phyloP scores from a whole-genome alignment of 2,888 invertebrate species.

The Heteromurus nitidus region DNA sequence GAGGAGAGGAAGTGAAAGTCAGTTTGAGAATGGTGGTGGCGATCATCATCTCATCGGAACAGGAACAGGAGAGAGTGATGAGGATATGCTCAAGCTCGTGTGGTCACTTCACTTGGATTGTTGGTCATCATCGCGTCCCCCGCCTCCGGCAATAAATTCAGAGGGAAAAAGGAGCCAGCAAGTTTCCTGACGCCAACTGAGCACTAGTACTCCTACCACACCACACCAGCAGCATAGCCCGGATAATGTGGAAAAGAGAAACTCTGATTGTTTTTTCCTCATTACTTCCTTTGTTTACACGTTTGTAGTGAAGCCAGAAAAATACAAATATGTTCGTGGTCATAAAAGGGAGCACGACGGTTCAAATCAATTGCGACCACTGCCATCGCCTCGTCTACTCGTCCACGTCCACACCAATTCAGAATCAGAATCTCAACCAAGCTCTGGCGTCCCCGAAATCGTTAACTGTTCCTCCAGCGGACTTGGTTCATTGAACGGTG shows the following conservation, averaged over 20 bases:
- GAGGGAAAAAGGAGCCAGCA: conserved; percentile 10
- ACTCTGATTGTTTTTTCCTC: conserved; percentile 11
- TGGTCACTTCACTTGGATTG: background rate
- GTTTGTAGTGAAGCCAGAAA: conserved; percentile 14
- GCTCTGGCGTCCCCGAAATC: no score
- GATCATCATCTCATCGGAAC: conserved; percentile 14
- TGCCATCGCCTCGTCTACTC: background rate
- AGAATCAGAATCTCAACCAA: no score
- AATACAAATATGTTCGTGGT: conserved; percentile 51
- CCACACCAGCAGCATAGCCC: background rate
- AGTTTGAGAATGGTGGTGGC: conserved; percentile 19
- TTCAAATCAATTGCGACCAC: conserved; percentile 15
- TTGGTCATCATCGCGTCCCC: background rate
- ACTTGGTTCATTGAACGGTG: no score
- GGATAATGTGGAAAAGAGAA: background rate
- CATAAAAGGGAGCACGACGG: conserved; percentile 41
- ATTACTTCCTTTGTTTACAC: conserved; percentile 27
- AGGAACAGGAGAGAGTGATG: background rate
- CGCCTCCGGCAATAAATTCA: conserved; percentile 29
- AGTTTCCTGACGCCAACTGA: conserved; percentile 44
- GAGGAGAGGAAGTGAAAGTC: conserved; percentile 27
- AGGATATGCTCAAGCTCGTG: no score
- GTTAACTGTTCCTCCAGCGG: no score
- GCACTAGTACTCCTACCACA: no score
- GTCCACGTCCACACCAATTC: no score